Percentiles rank a stretch among this genome's conserved stretches.
Evolutionary conservation across 2,113 vertebrate genomes (phyloP).

Genomic region (Oncorhynchus masou): DNA sequence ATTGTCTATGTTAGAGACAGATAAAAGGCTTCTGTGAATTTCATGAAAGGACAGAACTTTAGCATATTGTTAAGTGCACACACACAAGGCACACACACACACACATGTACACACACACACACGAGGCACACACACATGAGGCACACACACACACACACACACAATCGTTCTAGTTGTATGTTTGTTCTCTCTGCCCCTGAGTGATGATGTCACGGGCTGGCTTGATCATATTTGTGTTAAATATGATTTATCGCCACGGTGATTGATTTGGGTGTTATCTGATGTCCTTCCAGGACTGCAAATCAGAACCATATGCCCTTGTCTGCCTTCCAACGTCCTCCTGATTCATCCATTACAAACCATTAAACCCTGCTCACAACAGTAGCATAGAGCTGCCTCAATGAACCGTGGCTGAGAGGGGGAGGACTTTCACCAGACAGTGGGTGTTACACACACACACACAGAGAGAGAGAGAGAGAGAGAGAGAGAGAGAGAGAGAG

Average conservation of each 20-base stretch:
- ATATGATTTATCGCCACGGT: slow-evolving; percentile 61
- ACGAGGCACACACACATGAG: not conserved
- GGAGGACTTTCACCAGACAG: too few species aligned
- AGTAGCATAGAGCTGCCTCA: slow-evolving; percentile 1
- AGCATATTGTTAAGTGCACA: not conserved
- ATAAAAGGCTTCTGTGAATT: slow-evolving; percentile 20
- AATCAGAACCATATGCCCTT: slow-evolving; percentile 50
- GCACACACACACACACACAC: not conserved
- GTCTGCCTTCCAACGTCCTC: slow-evolving; percentile 44
- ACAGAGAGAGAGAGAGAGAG: too few species aligned
- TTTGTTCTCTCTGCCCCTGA: not conserved
- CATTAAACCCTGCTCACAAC: slow-evolving; percentile 22
- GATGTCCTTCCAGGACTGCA: slow-evolving; percentile 48
- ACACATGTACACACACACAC: not conserved
- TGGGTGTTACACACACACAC: too few species aligned
- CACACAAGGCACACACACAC: not conserved
- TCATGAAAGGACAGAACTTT: not conserved
- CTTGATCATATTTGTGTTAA: slow-evolving; percentile 46
- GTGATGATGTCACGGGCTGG: slow-evolving; percentile 31
- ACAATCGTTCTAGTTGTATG: not conserved
- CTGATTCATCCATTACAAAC: slow-evolving; percentile 10
- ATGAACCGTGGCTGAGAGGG: slow-evolving; percentile 1
- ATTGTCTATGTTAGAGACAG: not conserved
- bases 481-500: too few species aligned
- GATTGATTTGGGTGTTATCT: slow-evolving; percentile 59